Percentiles rank a stretch among this genome's conserved stretches.
Evolutionary conservation across 2,888 invertebrate genomes (phyloP).

Genomic region (Protophormia terraenovae): DNA sequence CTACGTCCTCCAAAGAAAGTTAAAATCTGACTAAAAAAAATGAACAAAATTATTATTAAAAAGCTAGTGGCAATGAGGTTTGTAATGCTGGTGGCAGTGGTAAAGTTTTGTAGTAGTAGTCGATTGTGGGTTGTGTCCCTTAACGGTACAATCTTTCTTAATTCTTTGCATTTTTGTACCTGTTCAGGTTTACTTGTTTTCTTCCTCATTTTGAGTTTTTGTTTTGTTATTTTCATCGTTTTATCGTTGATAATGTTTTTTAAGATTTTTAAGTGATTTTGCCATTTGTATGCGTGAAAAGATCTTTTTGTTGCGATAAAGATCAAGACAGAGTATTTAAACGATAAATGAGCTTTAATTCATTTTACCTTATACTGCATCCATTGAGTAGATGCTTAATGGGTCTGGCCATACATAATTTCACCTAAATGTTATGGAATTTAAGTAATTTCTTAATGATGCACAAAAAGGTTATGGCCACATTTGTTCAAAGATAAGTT

Average conservation of each 20-base stretch:
- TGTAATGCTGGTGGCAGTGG: slow-evolving; percentile 20
- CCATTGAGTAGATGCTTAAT: slow-evolving; percentile 4
- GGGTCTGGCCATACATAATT: slow-evolving; percentile 46
- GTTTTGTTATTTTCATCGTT: neutral
- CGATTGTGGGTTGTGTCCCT: slow-evolving; percentile 66
- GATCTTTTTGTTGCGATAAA: slow-evolving; percentile 59
- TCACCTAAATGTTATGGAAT: slow-evolving; percentile 61
- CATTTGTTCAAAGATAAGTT: slow-evolving; percentile 54
- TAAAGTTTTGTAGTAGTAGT: slow-evolving; percentile 26
- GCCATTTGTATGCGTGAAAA: slow-evolving; percentile 64
- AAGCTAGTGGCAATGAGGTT: slow-evolving; percentile 41
- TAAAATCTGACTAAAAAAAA: neutral
- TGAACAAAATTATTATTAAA: slow-evolving; percentile 15
- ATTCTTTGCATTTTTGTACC: slow-evolving; percentile 49
- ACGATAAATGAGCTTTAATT: slow-evolving; percentile 63
- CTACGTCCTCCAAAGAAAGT: neutral
- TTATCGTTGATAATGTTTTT: slow-evolving; percentile 43
- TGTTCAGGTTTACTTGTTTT: slow-evolving; percentile 15
- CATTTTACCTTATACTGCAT: slow-evolving; percentile 27
- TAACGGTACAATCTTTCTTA: slow-evolving; percentile 58
- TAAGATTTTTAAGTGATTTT: slow-evolving; percentile 64
- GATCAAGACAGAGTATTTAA: slow-evolving; percentile 61
- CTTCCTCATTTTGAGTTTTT: neutral
- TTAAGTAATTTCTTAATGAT: slow-evolving; percentile 67
- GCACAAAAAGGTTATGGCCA: slow-evolving; percentile 58